phyloP scores from a whole-genome alignment of 2,888 invertebrate species.

The Linnaemya tessellans region DNA sequence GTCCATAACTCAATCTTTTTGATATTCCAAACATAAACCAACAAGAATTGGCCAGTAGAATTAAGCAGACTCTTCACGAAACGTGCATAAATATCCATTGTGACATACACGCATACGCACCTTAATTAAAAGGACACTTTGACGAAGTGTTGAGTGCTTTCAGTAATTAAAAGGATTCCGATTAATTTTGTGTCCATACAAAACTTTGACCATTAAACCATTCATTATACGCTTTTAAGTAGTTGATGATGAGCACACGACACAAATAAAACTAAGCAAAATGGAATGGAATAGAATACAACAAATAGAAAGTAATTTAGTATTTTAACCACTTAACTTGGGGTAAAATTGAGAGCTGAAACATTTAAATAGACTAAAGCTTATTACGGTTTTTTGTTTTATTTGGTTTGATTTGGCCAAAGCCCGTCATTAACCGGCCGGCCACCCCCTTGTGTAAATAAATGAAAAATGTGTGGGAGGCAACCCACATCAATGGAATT shows the following conservation, averaged over 20 bases:
- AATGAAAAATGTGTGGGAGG: conserved; percentile 3
- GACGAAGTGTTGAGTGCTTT: conserved; percentile 81
- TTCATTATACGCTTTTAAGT: conserved; percentile 80
- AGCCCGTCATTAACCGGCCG: conserved; percentile 53
- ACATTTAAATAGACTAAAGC: conserved; percentile 38
- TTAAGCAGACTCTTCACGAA: not conserved
- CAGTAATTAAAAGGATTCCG: conserved; percentile 82
- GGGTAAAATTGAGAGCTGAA: conserved; percentile 34
- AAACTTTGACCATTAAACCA: conserved; percentile 81
- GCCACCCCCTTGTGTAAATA: conserved; percentile 32
- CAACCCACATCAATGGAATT: conserved; percentile 35
- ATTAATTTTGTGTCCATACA: conserved; percentile 78
- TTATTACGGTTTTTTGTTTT: conserved; percentile 56
- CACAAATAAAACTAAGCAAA: conserved; percentile 59
- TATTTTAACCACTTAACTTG: conserved; percentile 20
- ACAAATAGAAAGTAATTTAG: conserved; percentile 32
- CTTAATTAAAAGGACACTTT: conserved; percentile 78
- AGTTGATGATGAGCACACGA: conserved; percentile 76
- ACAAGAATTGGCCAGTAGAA: not conserved
- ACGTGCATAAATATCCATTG: not conserved
- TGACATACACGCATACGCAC: conserved; percentile 56
- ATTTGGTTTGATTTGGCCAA: conserved; percentile 21
- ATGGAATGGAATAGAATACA: conserved; percentile 18
- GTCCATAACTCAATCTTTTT: not conserved
- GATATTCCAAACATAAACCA: conserved; percentile 23